phyloP scores from a whole-genome alignment of 2,113 vertebrate genomes.

The Chaetorhynchus papuensis region DNA sequence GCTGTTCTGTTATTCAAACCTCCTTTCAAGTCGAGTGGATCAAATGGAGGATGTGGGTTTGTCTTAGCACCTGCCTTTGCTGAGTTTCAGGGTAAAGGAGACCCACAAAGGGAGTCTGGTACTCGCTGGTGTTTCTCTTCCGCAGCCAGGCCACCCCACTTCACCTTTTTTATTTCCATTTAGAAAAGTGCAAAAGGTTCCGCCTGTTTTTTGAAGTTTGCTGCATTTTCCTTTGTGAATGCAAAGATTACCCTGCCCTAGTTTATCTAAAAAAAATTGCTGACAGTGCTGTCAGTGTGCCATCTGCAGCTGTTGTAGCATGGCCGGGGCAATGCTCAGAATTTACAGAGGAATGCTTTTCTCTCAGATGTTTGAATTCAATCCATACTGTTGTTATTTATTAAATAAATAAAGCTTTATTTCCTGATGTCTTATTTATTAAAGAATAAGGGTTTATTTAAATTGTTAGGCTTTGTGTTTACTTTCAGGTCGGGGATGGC shows the following conservation, averaged over 20 bases:
- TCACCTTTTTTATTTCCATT: neutral
- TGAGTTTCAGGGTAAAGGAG: neutral
- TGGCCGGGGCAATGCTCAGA: neutral
- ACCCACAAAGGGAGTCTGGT: neutral
- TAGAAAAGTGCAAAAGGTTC: neutral
- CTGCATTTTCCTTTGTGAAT: neutral
- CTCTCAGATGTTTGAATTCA: neutral
- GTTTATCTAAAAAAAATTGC: neutral
- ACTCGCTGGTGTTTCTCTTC: neutral
- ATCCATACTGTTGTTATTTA: neutral
- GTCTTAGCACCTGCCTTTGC: neutral
- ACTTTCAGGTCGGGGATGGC: neutral
- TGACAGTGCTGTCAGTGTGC: neutral
- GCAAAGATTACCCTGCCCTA: neutral
- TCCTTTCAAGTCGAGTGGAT: neutral
- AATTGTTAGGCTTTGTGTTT: neutral
- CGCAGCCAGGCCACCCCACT: neutral
- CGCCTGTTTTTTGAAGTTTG: neutral
- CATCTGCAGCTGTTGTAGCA: neutral
- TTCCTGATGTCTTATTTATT: neutral
- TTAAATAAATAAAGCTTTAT: neutral
- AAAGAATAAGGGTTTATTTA: neutral
- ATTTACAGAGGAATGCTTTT: neutral
- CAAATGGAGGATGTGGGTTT: neutral
- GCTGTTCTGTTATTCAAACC: neutral